Conservation (phyloP, 2,888 invertebrate species). For the Craniophora ligustri region DNA sequence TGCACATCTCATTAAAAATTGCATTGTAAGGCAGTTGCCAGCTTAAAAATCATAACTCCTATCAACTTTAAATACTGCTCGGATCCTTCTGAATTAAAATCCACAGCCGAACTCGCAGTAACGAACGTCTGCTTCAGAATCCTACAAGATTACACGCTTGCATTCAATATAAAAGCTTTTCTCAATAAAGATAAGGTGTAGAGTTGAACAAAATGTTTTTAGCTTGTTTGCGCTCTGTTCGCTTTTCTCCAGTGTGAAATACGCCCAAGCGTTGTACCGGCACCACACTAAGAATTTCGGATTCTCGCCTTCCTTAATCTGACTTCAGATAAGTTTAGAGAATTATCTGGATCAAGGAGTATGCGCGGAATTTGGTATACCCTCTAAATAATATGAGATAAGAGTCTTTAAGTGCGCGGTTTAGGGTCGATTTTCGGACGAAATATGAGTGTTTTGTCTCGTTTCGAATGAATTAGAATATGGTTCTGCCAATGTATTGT, state of each 20-base stretch:
- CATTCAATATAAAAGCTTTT: slow-evolving; percentile 2
- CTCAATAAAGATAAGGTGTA: background rate
- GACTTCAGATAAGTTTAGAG: slow-evolving; percentile 54
- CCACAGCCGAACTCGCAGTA: slow-evolving; percentile 18
- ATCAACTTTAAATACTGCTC: slow-evolving; percentile 33
- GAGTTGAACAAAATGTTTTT: background rate
- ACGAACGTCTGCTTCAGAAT: slow-evolving; percentile 29
- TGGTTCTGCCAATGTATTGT: slow-evolving; percentile 38
- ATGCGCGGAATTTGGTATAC: slow-evolving; percentile 42
- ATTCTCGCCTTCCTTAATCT: slow-evolving; percentile 56
- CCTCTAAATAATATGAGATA: slow-evolving; percentile 42
- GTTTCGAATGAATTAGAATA: slow-evolving; percentile 33
- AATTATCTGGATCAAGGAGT: slow-evolving; percentile 55
- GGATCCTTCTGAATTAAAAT: slow-evolving; percentile 49
- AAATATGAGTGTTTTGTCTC: slow-evolving; percentile 15
- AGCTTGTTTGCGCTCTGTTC: slow-evolving; percentile 16
- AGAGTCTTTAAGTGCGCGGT: slow-evolving; percentile 28
- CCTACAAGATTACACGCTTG: background rate
- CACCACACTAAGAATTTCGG: slow-evolving; percentile 53
- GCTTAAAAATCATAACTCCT: slow-evolving; percentile 42
- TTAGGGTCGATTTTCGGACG: slow-evolving; percentile 38
- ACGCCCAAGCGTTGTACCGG: slow-evolving; percentile 46
- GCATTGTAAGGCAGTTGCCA: background rate
- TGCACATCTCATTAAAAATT: slow-evolving; percentile 24
- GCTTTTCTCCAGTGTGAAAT: slow-evolving; percentile 40